Evolutionary conservation across 1,140 invertebrate species (phyloP), one percentile per base, ranked within the genome.

Genomic region (Zaprionus lachaisei): DNA sequence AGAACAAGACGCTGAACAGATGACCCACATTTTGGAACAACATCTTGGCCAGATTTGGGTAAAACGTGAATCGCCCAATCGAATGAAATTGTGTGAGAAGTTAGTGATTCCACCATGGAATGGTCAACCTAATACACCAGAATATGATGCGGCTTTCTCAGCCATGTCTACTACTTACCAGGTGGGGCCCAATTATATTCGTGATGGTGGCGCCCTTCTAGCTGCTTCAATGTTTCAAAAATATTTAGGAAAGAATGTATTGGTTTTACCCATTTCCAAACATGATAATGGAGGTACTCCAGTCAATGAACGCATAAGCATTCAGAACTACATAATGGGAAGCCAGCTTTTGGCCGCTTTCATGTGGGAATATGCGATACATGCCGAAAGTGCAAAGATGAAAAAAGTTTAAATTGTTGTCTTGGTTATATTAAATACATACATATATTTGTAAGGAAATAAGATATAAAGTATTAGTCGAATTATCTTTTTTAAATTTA

Each of bases 121-220:
- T 51, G 96, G 97, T 84, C 96, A 98, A 93, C 96, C 96, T n/a
- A 95, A 96, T 83, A 96, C 98, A 93, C 96, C 96, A 1, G 96
- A 99, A 93, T 99, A 98, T 93, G 91, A 96, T 41, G 98, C 98
- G 37, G 98, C 96, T 1, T 94, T 95, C 26, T 95, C 94, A 66
- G 98, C 98, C 17, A 97, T 97, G 1, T 95, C 97, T 91, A 94
- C 95, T 93, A 98, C 99, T 15, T 99, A 97, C 93, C 96, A 97
- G 55, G 95, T 97, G 0, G 97, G 97, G 51, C 98, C 98, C 2
- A 74, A 73, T 55, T 60, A 57, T 12, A 37, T 67, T n/a, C 72
- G 77, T 4, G 77, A 79, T 26, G 77, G 77, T 3, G 77, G 72
- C 12, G 20, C 72, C 0, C 24, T 79, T 7, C 11, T 66, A 24